These are phyloP conservation scores for Pseudorhiza aurosa DNA, from an alignment of 30 jellyfish, hydroid and myxozoan species.

Conservation along the genomic window DNA sequence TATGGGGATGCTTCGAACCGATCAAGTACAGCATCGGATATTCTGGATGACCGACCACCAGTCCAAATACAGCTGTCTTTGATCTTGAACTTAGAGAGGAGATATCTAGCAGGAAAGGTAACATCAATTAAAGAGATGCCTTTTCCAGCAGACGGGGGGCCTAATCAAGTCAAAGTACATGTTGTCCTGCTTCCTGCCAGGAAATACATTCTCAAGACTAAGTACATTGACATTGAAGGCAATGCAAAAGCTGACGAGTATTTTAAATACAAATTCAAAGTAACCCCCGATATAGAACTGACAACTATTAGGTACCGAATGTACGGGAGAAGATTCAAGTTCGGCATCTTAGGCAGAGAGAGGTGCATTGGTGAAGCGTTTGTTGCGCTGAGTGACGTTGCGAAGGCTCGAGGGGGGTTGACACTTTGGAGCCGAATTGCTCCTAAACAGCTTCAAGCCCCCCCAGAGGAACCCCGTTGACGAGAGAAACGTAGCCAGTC, in stretches of 20 bases:
- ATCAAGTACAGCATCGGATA: not conserved
- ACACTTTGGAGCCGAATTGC: slow-evolving; percentile 38
- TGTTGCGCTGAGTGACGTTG: slow-evolving; percentile 52
- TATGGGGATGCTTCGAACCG: not conserved
- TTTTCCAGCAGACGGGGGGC: slow-evolving; percentile 29
- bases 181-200: slow-evolving; percentile 62
- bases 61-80: slow-evolving; percentile 45
- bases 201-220: slow-evolving; percentile 65
- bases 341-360: slow-evolving; percentile 56
- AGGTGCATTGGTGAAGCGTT: slow-evolving; percentile 65
- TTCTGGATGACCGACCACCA: not conserved
- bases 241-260: slow-evolving; percentile 55
- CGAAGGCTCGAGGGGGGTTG: slow-evolving; percentile 60
- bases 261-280: slow-evolving; percentile 73
- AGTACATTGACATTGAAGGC: slow-evolving; percentile 19
- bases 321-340: slow-evolving; percentile 62
- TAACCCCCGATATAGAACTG: slow-evolving; percentile 36
- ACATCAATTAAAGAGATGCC: slow-evolving; percentile 35
- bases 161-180: slow-evolving; percentile 67
- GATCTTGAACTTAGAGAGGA: slow-evolving; percentile 45
- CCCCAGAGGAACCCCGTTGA: no score
- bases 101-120: slow-evolving; percentile 87
- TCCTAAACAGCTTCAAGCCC: slow-evolving; percentile 22
- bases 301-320: slow-evolving; percentile 61
- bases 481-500: no score